Percentiles rank a stretch among this genome's conserved stretches.
Evolutionary conservation across 1,140 invertebrate genomes (phyloP).

Genomic region (Drosophila parabipectinata): DNA sequence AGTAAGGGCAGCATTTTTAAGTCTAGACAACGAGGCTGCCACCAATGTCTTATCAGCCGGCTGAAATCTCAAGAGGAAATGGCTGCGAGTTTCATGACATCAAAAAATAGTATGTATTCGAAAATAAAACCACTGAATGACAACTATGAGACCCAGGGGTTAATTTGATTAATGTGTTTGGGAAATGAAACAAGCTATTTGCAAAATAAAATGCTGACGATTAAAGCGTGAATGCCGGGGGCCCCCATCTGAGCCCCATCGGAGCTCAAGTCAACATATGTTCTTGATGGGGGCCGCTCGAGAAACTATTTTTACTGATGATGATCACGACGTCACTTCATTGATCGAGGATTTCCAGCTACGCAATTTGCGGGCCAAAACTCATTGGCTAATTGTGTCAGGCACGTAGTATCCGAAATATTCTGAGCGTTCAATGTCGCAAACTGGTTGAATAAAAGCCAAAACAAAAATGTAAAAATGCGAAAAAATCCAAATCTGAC

Average conservation of each 20-base stretch:
- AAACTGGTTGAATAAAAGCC: constrained; percentile 53
- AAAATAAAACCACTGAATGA: constrained; percentile 7
- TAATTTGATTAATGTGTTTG: constrained; percentile 59
- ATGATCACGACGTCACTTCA: constrained; percentile 19
- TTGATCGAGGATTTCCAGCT: constrained; percentile 42
- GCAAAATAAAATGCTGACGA: constrained; percentile 27
- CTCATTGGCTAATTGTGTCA: constrained; percentile 59
- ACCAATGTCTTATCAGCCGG: constrained; percentile 53
- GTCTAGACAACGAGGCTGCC: constrained; percentile 61
- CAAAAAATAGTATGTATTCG: constrained; percentile 14
- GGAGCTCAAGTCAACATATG: constrained; percentile 54
- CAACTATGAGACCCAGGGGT: constrained; percentile 23
- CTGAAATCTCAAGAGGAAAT: constrained; percentile 71
- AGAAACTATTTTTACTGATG: constrained; percentile 40
- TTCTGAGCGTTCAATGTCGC: constrained; percentile 66
- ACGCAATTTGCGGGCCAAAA: constrained; percentile 35
- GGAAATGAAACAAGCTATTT: constrained; percentile 65
- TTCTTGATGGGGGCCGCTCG: constrained; percentile 31
- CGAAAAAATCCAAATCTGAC: constrained; percentile 51
- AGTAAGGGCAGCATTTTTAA: neutral
- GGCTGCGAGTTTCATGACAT: constrained; percentile 52
- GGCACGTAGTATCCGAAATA: constrained; percentile 39
- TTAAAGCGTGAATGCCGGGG: constrained; percentile 40
- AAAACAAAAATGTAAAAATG: constrained; percentile 24
- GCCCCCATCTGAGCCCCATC: neutral